Evolutionary conservation across 2,888 invertebrate genomes (phyloP), one percentile per base, ranked within the genome.

Genomic region (Aleiodes testaceus): DNA sequence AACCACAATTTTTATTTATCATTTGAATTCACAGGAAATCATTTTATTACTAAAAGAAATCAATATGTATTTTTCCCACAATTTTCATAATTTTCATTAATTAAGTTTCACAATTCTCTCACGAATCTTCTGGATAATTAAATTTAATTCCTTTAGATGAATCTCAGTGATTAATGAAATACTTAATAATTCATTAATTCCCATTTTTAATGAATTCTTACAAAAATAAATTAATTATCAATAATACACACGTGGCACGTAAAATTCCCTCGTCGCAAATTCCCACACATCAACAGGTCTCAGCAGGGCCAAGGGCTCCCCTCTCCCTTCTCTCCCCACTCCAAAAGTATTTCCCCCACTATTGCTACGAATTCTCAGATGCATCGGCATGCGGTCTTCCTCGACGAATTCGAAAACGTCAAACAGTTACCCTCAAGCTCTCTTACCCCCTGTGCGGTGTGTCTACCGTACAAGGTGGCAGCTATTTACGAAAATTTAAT

Each of bases 241-340:
- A 1, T 36, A 36, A 5, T 36, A 9, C 2, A 66, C 47, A 64
- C 18, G 53, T 45, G 70, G 59, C 50, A 26, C 12, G 52, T 68
- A 73, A 72, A 75, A 72, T 73, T 72, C 72, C 59, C 50, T 36
- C 74, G 80, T 83, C 80, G 82, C 85, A 81, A 86, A 87, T 87
- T 87, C 86, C 86, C 85, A 85, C 85, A 85, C 85, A 86, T 87
- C 87, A 87, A 84, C 85, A 85, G 84, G 86, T 87, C 86, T 81
- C 81, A 81, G 82, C 78, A 84, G 82, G 82, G 78, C 78, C 49
- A 75, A 78, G 76, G 75, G 78, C 74, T 75, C 79, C 78, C 82
- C 79, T 79, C 81, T 77, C 78, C 80, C 45, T 20, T 36, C 52
- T 2, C n/a, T 66, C 75, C 78, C 74, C 76, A 52, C 74, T 70